phyloP scores from a whole-genome alignment of 2,888 invertebrate genomes.

The Bellardia bayeri region DNA sequence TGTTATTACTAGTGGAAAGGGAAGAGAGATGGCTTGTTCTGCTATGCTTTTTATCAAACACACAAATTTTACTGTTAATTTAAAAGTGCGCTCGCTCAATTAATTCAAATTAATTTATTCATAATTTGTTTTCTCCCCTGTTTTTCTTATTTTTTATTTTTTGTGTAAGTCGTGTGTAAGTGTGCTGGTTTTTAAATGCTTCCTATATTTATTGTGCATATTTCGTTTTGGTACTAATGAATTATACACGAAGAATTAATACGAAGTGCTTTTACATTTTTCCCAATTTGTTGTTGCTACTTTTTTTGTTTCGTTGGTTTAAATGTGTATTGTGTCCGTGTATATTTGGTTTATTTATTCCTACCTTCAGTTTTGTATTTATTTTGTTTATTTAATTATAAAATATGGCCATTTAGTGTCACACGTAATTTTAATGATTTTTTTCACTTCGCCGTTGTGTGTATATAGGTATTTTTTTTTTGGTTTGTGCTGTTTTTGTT shows the following conservation, averaged over 20 bases:
- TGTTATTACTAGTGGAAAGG: not conserved
- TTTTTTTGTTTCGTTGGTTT: not conserved
- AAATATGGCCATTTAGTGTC: slow-evolving; percentile 72
- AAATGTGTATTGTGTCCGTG: not conserved
- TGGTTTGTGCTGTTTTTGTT: slow-evolving; percentile 27
- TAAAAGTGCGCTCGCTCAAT: slow-evolving; percentile 73
- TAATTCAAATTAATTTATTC: slow-evolving; percentile 74
- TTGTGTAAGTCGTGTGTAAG: not conserved
- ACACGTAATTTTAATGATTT: slow-evolving; percentile 59
- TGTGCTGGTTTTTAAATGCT: slow-evolving; percentile 16
- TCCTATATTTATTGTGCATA: slow-evolving; percentile 18
- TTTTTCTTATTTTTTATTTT: slow-evolving; percentile 27
- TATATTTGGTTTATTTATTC: not conserved
- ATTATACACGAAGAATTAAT: not conserved
- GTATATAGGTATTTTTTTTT: not conserved
- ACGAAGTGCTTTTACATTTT: slow-evolving; percentile 30
- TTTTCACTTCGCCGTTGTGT: slow-evolving; percentile 22
- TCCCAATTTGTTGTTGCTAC: slow-evolving; percentile 35
- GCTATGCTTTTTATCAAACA: slow-evolving; percentile 67
- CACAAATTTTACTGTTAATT: slow-evolving; percentile 73
- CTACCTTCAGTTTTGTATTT: slow-evolving; percentile 21
- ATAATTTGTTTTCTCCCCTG: slow-evolving; percentile 69
- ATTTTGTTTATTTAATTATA: slow-evolving; percentile 68
- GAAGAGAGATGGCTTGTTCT: slow-evolving; percentile 42
- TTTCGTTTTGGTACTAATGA: not conserved